Base-by-base conservation (phyloP, 64 coral and sea anemone genomes). In the Catalaphyllia jardinei region DNA sequence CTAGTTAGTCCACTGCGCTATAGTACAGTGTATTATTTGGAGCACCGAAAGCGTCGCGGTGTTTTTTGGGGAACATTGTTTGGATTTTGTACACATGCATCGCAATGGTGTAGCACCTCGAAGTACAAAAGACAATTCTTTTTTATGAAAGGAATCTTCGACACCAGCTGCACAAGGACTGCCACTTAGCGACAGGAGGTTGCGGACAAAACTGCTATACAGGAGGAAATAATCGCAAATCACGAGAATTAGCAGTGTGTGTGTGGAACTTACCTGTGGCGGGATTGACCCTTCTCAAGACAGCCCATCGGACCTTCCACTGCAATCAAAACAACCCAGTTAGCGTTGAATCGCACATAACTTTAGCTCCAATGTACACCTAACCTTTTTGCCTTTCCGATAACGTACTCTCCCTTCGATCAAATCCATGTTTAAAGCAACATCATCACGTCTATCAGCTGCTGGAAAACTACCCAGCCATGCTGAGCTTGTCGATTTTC, bases 281-380 rank as follows among this genome's bases (percentile, higher is more conserved):
- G 0, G 95, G 95, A 59, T 97, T 97, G 1, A 93, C 95, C 62
- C 95, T 84, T 30, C 91, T 77, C 39, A 97, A 77, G 30, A 97
- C 95, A 71, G 88, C 95, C 95, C 95, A 97, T 83, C 95, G 62
- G 17, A 81, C 42, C 92, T 97, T 97, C 95, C 95, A 97, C 95
- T 97, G 83, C 67, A 90, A 88, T 65, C 16, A 93, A 77, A 72
- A 52, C 14, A 76, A 10, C 15, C 35, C 12, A 29, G 86, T 72
- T 76, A 75, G 75, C 22, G 29, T 20, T 54, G 18, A 62, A 87
- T 76, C 19, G 24, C 51, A 14, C 30, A 77, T 73, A 87, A 24
- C 50, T 42, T 18, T 8, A 93, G 22, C 80, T 24, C 38, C 20
- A 73, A 72, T 42, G 22, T 50, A 69, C 15, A 29, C 19, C 76